Evolutionary conservation across 2,113 vertebrate species (phyloP).

Genomic region (Poeciliopsis turrubarensis): DNA sequence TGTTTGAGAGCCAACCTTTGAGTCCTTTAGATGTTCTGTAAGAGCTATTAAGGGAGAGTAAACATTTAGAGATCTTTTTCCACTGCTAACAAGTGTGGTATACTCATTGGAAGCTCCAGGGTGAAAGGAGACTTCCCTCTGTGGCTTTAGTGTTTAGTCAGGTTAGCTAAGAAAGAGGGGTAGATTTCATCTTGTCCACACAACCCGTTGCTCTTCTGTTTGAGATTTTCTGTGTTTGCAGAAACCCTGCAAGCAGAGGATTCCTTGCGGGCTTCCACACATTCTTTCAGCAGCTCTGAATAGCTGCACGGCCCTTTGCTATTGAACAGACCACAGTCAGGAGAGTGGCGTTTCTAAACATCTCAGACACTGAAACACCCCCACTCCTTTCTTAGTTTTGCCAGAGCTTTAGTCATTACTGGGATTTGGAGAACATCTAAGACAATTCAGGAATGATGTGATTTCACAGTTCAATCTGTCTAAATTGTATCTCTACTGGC

Average conservation of each 20-base stretch:
- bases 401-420: constrained; percentile 49
- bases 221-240: constrained; percentile 77
- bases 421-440: constrained; percentile 49
- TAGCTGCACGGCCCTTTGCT: constrained; percentile 54
- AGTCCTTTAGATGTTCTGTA: constrained; percentile 28
- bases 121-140: constrained; percentile 48
- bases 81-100: constrained; percentile 35
- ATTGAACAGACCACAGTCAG: constrained; percentile 76
- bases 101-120: constrained; percentile 27
- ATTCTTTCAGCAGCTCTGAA: constrained; percentile 76
- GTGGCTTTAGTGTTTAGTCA: constrained; percentile 38
- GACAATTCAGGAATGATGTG: constrained; percentile 51
- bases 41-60: constrained; percentile 42
- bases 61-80: constrained; percentile 51
- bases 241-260: constrained; percentile 76
- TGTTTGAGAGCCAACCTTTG: constrained; percentile 23
- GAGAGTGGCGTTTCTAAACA: constrained; percentile 76
- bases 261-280: constrained; percentile 77
- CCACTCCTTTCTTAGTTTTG: constrained; percentile 19
- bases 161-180: constrained; percentile 53
- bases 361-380: constrained; percentile 49
- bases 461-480: constrained; percentile 17
- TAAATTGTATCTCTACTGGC: constrained; percentile 37
- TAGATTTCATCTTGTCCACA: constrained; percentile 76
- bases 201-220: constrained; percentile 72